phyloP scores from a whole-genome alignment of 2,113 vertebrate genomes.

The Gallinago jamesoni region DNA sequence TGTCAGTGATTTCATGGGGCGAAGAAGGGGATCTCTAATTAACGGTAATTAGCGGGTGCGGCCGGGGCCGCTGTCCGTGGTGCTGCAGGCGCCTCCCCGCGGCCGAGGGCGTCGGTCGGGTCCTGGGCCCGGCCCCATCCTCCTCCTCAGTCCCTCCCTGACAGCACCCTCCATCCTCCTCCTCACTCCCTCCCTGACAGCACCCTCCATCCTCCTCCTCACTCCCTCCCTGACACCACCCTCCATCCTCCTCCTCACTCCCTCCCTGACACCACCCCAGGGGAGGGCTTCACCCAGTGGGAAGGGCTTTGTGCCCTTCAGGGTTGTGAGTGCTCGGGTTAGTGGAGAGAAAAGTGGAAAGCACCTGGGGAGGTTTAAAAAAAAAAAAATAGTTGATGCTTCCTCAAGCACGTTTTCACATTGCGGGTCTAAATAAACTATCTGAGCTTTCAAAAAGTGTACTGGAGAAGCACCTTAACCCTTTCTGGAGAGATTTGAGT shows the following conservation, averaged over 20 bases:
- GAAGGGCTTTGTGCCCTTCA: too few species aligned
- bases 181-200: rapidly evolving
- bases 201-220: rapidly evolving
- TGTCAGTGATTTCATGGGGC: rapidly evolving
- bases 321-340: rapidly evolving
- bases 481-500: not conserved
- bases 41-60: not conserved
- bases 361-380: too few species aligned
- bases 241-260: rapidly evolving
- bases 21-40: rapidly evolving
- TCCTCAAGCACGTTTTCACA: rapidly evolving
- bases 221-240: rapidly evolving
- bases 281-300: rapidly evolving
- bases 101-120: not conserved
- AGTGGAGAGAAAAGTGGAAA: not conserved
- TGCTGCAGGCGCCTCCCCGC: not conserved
- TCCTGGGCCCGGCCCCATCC: rapidly evolving
- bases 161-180: too few species aligned
- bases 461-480: not conserved
- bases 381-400: not conserved
- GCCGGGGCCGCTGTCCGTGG: slow-evolving; percentile 43
- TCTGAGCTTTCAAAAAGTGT: not conserved
- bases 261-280: rapidly evolving
- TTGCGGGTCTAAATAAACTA: rapidly evolving
- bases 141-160: rapidly evolving